Percentiles rank a stretch among this genome's conserved stretches.
Conservation (phyloP, 2,113 vertebrate genomes). For the Heterotis niloticus region DNA sequence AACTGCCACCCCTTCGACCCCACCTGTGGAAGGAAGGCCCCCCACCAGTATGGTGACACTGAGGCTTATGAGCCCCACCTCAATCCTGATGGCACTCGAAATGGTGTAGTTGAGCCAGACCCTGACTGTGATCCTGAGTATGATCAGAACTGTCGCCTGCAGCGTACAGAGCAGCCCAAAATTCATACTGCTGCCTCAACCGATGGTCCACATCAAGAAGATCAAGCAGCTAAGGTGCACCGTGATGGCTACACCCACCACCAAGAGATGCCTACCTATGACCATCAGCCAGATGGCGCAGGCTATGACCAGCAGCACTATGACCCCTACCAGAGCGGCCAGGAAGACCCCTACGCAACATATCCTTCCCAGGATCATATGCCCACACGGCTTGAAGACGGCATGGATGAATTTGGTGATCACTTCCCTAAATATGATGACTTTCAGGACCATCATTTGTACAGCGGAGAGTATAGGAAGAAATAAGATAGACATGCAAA, state of each 20-base stretch:
- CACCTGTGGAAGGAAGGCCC: not conserved
- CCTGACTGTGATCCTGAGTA: conserved; percentile 70
- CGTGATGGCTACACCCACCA: conserved; percentile 19
- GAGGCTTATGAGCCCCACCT: conserved; percentile 63
- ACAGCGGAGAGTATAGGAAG: conserved; percentile 63
- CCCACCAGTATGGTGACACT: conserved; percentile 39
- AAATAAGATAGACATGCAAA: conserved; percentile 48
- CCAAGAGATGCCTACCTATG: conserved; percentile 24
- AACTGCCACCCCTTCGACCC: conserved; percentile 23
- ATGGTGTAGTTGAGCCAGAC: conserved; percentile 61
- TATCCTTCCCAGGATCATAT: conserved; percentile 51
- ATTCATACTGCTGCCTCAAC: not conserved
- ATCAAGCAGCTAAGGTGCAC: conserved; percentile 35
- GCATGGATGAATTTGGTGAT: conserved; percentile 59
- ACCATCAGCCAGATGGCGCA: conserved; percentile 36
- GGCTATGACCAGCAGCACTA: conserved; percentile 55
- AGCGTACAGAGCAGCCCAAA: conserved; percentile 45
- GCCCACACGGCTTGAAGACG: conserved; percentile 60
- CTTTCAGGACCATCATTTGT: conserved; percentile 51
- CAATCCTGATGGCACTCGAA: conserved; percentile 54
- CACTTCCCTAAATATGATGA: conserved; percentile 56
- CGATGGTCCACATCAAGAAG: conserved; percentile 21
- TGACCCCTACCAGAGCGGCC: conserved; percentile 64
- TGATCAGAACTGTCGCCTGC: conserved; percentile 64
- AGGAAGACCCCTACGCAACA: conserved; percentile 61